Percentiles rank a stretch among this genome's conserved stretches.
Evolutionary conservation across 2,113 vertebrate genomes (phyloP).

Genomic region (Engraulis encrasicolus): DNA sequence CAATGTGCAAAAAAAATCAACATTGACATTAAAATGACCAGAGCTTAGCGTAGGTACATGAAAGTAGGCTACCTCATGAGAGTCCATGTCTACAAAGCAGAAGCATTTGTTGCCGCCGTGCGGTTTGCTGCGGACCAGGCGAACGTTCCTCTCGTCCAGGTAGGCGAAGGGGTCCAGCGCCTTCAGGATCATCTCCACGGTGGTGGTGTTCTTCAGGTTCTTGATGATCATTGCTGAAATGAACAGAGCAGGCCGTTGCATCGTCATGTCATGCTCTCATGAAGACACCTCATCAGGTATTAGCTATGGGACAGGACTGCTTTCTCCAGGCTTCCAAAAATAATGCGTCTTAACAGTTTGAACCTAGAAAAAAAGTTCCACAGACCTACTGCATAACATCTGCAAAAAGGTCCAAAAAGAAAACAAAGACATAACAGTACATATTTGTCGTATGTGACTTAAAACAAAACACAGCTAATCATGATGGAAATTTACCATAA

Average conservation of each 20-base stretch:
- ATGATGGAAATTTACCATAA: too few relatives aligned
- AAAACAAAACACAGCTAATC: too few relatives aligned
- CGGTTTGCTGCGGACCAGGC: slow-evolving; percentile 90
- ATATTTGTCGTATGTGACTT: too few relatives aligned
- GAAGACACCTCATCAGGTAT: background rate
- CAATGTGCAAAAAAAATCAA: too few relatives aligned
- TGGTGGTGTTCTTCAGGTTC: slow-evolving; percentile 88
- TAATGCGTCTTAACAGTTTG: too few relatives aligned
- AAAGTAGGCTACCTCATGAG: slow-evolving; percentile 83
- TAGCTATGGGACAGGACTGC: too few relatives aligned
- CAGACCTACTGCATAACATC: too few relatives aligned
- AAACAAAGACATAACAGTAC: too few relatives aligned
- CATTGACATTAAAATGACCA: background rate
- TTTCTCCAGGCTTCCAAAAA: too few relatives aligned
- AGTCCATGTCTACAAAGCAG: slow-evolving; percentile 96
- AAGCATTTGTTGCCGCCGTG: slow-evolving; percentile 85
- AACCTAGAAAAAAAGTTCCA: too few relatives aligned
- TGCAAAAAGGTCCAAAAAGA: too few relatives aligned
- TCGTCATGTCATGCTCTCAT: background rate
- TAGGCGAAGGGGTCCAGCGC: slow-evolving; percentile 88
- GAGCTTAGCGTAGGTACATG: background rate
- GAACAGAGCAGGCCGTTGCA: background rate
- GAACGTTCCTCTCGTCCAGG: slow-evolving; percentile 89
- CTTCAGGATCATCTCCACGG: slow-evolving; percentile 89
- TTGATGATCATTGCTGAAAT: slow-evolving; percentile 91